Evolutionary conservation across 2,797 vertebrate species (phyloP).

Genomic region (Rhabdophis nuchalis): DNA sequence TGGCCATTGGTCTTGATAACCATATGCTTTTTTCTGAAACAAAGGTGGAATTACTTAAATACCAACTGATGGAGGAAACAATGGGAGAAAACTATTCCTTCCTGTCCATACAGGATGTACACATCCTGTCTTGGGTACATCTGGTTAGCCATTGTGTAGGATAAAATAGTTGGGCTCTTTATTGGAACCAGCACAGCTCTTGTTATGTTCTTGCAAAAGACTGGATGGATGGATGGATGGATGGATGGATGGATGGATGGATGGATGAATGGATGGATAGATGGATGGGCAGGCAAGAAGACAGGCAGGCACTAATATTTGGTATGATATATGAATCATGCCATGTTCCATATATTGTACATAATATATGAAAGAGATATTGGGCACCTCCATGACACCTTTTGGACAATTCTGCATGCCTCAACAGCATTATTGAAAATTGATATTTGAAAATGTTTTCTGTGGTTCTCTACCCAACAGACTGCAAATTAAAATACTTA

Average conservation of each 20-base stretch:
- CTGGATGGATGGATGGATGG: neutral
- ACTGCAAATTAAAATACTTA: neutral
- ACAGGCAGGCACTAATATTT: neutral
- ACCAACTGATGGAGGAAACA: neutral
- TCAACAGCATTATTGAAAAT: neutral
- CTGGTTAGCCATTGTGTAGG: neutral
- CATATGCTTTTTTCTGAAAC: neutral
- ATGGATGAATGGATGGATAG: neutral
- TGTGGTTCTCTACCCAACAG: neutral
- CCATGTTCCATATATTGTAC: neutral
- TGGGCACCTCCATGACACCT: neutral
- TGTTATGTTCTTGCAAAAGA: neutral
- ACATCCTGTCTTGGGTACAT: neutral
- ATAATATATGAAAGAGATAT: neutral
- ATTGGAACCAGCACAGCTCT: neutral
- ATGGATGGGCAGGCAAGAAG: neutral
- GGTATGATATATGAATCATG: neutral
- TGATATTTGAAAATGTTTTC: neutral
- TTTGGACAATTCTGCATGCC: neutral
- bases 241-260: no score
- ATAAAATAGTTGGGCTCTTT: neutral
- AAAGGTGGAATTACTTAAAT: neutral
- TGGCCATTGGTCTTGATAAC: neutral
- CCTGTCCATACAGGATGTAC: neutral
- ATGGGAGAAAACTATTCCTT: neutral